These are phyloP conservation scores for Taxidea taxus DNA, from an alignment of 2,113 vertebrate species.

Conservation along the genomic window DNA sequence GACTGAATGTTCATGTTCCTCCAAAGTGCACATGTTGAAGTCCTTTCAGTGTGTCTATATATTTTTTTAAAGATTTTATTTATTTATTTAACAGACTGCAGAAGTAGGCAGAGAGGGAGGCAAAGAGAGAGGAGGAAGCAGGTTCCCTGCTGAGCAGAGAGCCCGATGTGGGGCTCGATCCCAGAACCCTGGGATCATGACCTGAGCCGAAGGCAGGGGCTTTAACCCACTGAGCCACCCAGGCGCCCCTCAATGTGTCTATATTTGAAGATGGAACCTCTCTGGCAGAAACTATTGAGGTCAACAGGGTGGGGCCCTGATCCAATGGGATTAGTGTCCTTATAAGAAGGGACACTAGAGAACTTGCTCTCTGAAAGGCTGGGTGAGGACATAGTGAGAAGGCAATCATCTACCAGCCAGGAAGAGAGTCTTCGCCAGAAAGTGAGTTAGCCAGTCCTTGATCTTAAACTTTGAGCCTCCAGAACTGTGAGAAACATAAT, in stretches of 20 bases:
- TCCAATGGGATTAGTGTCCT: not conserved
- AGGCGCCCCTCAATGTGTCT: no score
- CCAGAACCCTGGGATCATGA: no score
- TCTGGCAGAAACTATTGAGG: not conserved
- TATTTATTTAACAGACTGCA: no score
- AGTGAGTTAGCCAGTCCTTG: rapidly evolving
- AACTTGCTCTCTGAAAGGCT: not conserved
- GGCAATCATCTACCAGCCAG: not conserved
- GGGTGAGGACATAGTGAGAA: not conserved
- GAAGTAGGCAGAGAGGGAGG: no score
- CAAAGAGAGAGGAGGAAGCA: no score
- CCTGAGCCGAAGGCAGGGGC: no score
- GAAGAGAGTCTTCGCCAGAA: not conserved
- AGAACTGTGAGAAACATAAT: not conserved
- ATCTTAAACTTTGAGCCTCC: not conserved
- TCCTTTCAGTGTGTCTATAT: not conserved
- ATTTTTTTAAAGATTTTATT: no score
- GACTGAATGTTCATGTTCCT: not conserved
- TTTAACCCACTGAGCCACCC: no score
- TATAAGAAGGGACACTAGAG: not conserved
- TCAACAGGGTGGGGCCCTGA: not conserved
- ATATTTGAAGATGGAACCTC: not conserved
- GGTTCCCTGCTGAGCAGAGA: no score
- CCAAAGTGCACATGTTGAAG: not conserved
- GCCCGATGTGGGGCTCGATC: no score